Evolutionary conservation across 2,888 invertebrate genomes (phyloP), one percentile per base, ranked within the genome.

Genomic region (Tanypteryx hageni): DNA sequence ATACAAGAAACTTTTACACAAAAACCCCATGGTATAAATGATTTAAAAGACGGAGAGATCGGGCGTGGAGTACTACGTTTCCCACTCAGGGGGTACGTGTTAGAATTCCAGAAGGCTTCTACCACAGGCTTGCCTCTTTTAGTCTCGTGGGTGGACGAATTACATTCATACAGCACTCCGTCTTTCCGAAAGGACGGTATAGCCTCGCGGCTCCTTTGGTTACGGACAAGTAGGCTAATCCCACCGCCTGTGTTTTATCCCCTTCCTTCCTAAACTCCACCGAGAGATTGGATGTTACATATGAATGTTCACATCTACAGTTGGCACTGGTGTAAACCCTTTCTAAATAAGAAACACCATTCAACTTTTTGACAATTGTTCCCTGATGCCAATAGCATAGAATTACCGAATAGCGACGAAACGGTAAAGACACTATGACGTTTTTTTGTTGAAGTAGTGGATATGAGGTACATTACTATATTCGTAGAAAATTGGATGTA

Each of bases 151-250:
- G n/a, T 22, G n/a, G 18, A 68, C 44, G 10, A 18, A 68, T 68
- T n/a, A 68, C 18, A 13, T 9, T 18, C 10, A 68, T 68, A 18
- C 44, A 18, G 68, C 68, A 5, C 44, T 44, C 44, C 44, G 68
- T n/a, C 18, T 44, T 68, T 68, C 68, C 68, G 18, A 68, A 68
- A 22, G 68, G 22, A 44, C 44, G 44, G 44, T 44, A 44, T 44
- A 44, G 44, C 44, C 44, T 44, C 5, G 44, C 44, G 68, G n/a
- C 18, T 10, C 68, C 22, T 68, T 68, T 68, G 68, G 68, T 68
- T 68, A 68, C 68, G n/a, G 68, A 68, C 16, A 68, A n/a, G 68
- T 68, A 68, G 68, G 68, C 68, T 68, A 68, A 68, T 68, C 68
- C 68, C 18, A 18, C 4, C n/a, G 68, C 68, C 22, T 7, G 68